phyloP scores from a whole-genome alignment of 2,797 vertebrate species.

The Adelosebastes latens region DNA sequence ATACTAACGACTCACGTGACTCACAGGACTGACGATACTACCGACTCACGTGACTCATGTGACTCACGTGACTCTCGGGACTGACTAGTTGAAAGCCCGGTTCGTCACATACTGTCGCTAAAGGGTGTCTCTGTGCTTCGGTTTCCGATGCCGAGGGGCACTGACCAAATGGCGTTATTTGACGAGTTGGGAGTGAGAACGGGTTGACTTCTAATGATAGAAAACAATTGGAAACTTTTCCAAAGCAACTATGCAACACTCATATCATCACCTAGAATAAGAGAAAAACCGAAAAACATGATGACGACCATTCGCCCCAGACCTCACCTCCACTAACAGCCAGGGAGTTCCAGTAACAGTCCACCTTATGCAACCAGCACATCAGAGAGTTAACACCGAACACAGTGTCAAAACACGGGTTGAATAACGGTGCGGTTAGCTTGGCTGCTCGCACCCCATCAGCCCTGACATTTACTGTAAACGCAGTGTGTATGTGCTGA shows the following conservation, averaged over 20 bases:
- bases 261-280: background rate
- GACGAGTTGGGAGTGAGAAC: no score
- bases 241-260: background rate
- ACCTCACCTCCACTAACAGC: slow-evolving; percentile 18
- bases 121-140: rapidly evolving
- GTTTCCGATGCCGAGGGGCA: no score
- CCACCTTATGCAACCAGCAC: slow-evolving; percentile 34
- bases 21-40: no score
- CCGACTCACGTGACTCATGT: no score
- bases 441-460: slow-evolving; percentile 36
- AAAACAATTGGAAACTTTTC: background rate
- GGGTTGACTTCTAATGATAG: no score
- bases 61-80: no score
- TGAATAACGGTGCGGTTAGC: slow-evolving; percentile 39
- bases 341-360: slow-evolving; percentile 58
- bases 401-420: slow-evolving; percentile 6
- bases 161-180: no score
- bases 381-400: slow-evolving; percentile 15
- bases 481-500: slow-evolving; percentile 47
- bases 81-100: no score
- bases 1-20: no score
- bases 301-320: background rate
- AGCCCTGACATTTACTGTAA: slow-evolving; percentile 73
- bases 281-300: background rate
- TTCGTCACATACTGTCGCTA: no score